These are phyloP conservation scores for Masticophis lateralis DNA, from an alignment of 2,797 vertebrate species.

Conservation along the genomic window DNA sequence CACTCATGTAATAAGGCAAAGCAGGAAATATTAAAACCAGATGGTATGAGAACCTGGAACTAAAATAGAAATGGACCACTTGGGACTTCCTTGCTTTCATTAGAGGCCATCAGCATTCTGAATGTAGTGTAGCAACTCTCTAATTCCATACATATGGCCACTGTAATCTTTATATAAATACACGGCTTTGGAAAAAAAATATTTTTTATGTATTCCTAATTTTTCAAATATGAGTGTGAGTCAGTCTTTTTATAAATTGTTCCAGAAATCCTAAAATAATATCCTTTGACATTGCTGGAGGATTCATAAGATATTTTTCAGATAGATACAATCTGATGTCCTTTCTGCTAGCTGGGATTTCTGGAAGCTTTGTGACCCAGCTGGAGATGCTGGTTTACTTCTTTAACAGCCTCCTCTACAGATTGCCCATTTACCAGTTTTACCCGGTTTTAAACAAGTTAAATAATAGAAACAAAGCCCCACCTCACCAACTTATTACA, in stretches of 20 bases:
- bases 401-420: neutral
- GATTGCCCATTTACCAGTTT: neutral
- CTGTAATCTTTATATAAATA: neutral
- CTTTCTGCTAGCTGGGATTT: neutral
- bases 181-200: neutral
- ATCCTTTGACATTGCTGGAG: neutral
- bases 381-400: neutral
- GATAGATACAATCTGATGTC: neutral
- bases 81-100: slow-evolving; percentile 8
- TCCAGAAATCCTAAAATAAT: neutral
- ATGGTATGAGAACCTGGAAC: slow-evolving; percentile 8
- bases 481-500: no score
- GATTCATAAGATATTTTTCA: neutral
- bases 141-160: neutral
- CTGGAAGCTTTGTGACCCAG: neutral
- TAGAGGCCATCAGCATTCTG: neutral
- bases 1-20: neutral
- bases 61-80: neutral
- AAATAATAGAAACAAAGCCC: neutral
- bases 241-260: neutral
- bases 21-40: neutral
- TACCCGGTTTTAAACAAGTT: neutral
- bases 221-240: neutral
- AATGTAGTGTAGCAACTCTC: neutral
- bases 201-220: neutral